Conservation (phyloP, 2,113 vertebrate species). For the Burhinus bistriatus region DNA sequence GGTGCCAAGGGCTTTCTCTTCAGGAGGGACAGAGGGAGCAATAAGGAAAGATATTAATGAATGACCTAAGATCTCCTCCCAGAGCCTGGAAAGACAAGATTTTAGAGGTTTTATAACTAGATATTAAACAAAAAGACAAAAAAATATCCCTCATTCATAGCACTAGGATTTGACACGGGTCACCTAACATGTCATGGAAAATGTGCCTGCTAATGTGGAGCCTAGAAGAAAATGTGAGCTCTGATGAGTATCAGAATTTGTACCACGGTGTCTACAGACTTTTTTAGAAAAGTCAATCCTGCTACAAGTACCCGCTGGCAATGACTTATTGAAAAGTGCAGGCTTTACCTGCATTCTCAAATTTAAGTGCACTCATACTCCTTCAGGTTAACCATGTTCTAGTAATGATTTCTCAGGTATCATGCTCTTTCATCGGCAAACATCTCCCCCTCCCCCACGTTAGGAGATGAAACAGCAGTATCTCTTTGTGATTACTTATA, state of each 20-base stretch:
- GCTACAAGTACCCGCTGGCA: neutral
- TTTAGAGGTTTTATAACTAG: neutral
- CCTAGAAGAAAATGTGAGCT: neutral
- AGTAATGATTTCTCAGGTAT: neutral
- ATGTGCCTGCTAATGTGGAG: neutral
- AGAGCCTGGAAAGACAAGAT: neutral
- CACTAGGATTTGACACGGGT: neutral
- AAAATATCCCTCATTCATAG: neutral
- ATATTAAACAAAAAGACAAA: neutral
- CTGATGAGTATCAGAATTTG: constrained; percentile 20
- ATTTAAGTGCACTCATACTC: neutral
- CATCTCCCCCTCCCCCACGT: neutral
- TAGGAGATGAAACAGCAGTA: neutral
- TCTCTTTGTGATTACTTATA: neutral
- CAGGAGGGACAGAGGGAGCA: neutral
- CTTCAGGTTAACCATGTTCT: neutral
- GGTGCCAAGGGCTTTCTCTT: neutral
- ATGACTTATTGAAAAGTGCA: neutral
- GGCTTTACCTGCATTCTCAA: neutral
- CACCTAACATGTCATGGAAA: neutral
- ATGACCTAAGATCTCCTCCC: neutral
- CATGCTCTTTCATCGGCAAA: neutral
- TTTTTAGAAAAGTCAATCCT: neutral
- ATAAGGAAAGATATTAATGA: neutral
- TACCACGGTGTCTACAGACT: neutral